A percentile compares a stretch with the other conserved stretches of the same genome.
phyloP scores from a whole-genome alignment of 2,888 invertebrate species.

The Chymomyza amoena region DNA sequence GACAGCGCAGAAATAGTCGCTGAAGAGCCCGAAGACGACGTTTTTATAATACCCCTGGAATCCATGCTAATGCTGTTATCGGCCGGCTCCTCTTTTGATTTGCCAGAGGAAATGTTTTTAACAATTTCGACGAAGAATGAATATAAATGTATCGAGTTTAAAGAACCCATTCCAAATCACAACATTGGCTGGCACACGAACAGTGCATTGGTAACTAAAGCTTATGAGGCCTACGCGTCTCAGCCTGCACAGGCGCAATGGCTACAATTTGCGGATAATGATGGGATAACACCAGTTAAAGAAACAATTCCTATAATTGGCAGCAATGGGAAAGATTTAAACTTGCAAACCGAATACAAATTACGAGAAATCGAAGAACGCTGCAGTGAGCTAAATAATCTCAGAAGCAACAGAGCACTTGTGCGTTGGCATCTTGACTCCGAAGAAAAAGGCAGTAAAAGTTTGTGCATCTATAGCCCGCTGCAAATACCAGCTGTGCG shows the following conservation, averaged over 20 bases:
- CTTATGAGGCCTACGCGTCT: constrained; percentile 33
- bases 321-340: not conserved
- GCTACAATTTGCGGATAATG: constrained; percentile 27
- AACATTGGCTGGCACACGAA: constrained; percentile 72
- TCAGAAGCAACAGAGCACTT: constrained; percentile 33
- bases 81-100: constrained; percentile 63
- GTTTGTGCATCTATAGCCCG: constrained; percentile 45
- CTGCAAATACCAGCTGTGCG: constrained; percentile 45
- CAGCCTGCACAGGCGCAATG: constrained; percentile 34
- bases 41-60: constrained; percentile 57
- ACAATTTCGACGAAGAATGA: not conserved
- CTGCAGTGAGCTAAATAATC: constrained; percentile 4
- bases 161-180: constrained; percentile 65
- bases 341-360: constrained; percentile 26
- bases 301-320: constrained; percentile 1
- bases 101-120: constrained; percentile 67
- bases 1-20: not conserved
- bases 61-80: constrained; percentile 65
- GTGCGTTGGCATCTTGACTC: constrained; percentile 55
- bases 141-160: constrained; percentile 56
- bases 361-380: constrained; percentile 21
- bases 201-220: constrained; percentile 47
- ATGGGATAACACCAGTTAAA: not conserved
- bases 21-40: constrained; percentile 10
- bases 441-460: not conserved